Evolutionary conservation across 2,113 vertebrate species (phyloP), one percentile per base, ranked within the genome.

Genomic region (Anser brachyrhynchus): DNA sequence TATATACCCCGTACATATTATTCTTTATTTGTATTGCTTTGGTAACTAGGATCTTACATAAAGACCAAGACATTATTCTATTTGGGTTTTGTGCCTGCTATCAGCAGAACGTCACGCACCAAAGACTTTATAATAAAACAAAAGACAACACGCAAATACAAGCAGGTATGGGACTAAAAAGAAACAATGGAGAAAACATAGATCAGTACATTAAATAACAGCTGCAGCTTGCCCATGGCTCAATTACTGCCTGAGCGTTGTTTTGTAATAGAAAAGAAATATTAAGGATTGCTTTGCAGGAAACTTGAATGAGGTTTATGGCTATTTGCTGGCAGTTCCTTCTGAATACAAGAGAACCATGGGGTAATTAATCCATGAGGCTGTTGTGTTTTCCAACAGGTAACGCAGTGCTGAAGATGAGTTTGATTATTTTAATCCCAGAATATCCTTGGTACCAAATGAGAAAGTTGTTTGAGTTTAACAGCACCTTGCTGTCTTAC

Each of bases 221-320:
- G 37, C 74, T 74, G n/a, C 51, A 65, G 62, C 43, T 59, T 89
- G 41, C 61, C 72, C 74, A 0, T 65, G 31, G 44, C 35, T 66
- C 12, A 52, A 9, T 84, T 90, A 81, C 64, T 90, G 69, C 21
- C 41, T 28, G 29, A 41, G 23, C 57, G 11, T 52, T 92, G 61
- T 75, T 92, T 59, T 75, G 9, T 76, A 76, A 66, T 57, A 62
- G 91, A 58, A 87, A 72, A 72, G 64, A 81, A 78, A 37, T 81
- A 43, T 4, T 26, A 49, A 39, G 49, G 43, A 79, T 29, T 29
- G 12, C 20, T 79, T 84, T 87, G 31, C 43, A 75, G n/a, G 57
- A 79, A 64, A 73, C 37, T 41, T 43, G 37, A 64, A 46, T 29
- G 8, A 77, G n/a, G 21, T 76, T 93, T 77, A 25, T n/a, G 43